Conservation (phyloP, 2,113 vertebrate species). For the Antigone vipio region DNA sequence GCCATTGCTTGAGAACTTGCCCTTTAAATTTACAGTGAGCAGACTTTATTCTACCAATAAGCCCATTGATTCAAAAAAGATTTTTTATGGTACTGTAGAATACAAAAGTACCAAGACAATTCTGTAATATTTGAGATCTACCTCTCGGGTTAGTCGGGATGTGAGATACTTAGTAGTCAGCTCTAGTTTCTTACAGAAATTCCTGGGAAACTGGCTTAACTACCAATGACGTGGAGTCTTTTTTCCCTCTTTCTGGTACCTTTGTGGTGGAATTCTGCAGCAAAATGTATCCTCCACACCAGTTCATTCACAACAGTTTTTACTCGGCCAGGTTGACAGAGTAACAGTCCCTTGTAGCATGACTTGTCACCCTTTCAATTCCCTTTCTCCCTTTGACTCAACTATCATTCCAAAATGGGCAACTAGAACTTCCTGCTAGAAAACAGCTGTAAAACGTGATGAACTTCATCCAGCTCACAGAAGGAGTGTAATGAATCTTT, state of each 20-base stretch:
- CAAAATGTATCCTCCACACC: neutral
- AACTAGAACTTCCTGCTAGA: neutral
- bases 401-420: neutral
- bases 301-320: neutral
- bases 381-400: neutral
- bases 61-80: neutral
- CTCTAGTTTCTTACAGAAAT: neutral
- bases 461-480: neutral
- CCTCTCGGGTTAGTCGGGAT: neutral
- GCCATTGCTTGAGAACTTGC: neutral
- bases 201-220: neutral
- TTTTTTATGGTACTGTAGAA: neutral
- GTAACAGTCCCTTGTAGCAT: neutral
- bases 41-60: neutral
- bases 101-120: neutral
- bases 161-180: neutral
- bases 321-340: neutral
- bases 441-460: neutral
- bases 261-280: constrained; percentile 17
- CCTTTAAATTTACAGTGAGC: neutral
- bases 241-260: neutral
- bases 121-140: neutral
- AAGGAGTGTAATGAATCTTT: neutral
- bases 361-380: neutral
- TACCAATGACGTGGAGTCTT: neutral